Evolutionary conservation across 2,797 vertebrate species (phyloP), one percentile per base, ranked within the genome.

Genomic region (Malacoraja senta): DNA sequence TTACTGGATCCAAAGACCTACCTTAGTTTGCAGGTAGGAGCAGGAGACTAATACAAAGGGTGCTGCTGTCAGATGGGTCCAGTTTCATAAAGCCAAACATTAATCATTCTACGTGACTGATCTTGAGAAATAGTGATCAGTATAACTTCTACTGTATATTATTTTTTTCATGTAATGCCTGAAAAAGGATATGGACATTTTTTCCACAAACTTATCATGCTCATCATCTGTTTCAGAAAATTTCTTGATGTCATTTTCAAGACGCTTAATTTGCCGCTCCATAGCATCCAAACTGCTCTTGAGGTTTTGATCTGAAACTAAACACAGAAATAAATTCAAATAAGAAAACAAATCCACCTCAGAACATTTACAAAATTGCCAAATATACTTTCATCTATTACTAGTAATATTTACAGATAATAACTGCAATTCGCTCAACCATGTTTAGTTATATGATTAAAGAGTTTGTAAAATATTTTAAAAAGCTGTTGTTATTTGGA

Each of bases 171-270:
- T 76, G 21, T 91, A 29, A 92, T 26, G 38, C 0, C 61, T 0
- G 15, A 94, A 94, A 77, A 99, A 99, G 99, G 99, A 99, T 99
- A 99, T 99, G 1, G 95, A 97, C 98, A 99, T 98, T 95, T 99
- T 99, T 95, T 98, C 97, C 80, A 99, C 98, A 96, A 99, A 99
- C 96, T 98, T 99, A 95, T 99, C 99, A 81, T 96, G 97, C 0
- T 94, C 94, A 93, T 98, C 97, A 4, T 98, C 97, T 2, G 94
- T 96, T 95, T 98, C 97, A 0, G 98, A 97, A 94, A 99, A 99
- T 93, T 97, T 98, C 95, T 97, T 93, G 29, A 99, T 98, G 95
- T 99, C 98, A 8, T 95, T 97, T 96, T 99, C 98, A 8, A 99
- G 96, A 79, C 96, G 95, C 95, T 98, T 95, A 81, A 99, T 98